A percentile compares a stretch with the other conserved stretches of the same genome.
Evolutionary conservation across 2,888 invertebrate species (phyloP).

Genomic region (Phymatocera aterrima): DNA sequence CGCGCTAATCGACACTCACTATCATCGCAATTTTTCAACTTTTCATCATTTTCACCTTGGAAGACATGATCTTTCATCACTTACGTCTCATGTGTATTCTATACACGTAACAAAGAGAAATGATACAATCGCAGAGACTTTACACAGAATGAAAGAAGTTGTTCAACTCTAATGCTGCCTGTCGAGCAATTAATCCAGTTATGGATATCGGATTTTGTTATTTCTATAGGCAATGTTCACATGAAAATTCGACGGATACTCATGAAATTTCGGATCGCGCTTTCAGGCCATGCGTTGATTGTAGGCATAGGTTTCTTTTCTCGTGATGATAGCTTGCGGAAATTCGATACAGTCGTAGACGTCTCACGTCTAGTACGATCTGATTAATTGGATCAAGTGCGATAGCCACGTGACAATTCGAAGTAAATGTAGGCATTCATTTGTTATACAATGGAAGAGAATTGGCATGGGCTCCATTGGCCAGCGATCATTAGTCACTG

Average conservation of each 20-base stretch:
- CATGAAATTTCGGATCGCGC: background rate
- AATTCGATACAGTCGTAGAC: background rate
- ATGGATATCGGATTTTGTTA: background rate
- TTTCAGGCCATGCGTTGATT: background rate
- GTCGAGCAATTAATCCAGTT: background rate
- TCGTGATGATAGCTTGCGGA: background rate
- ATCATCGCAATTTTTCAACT: background rate
- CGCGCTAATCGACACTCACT: background rate
- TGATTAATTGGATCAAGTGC: background rate
- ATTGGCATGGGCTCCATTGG: conserved; percentile 40
- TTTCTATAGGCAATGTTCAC: background rate
- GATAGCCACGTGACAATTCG: background rate
- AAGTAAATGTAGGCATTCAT: conserved; percentile 26
- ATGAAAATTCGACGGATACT: too few species aligned
- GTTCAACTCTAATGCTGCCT: background rate
- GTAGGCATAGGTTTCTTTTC: background rate
- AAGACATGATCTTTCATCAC: background rate
- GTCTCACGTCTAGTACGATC: background rate
- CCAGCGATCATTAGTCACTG: conserved; percentile 43
- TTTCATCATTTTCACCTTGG: background rate
- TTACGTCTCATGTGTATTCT: background rate
- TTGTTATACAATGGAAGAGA: conserved; percentile 40
- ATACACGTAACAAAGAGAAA: background rate
- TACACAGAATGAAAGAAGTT: conserved; percentile 3
- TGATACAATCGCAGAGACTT: background rate